Conservation (phyloP, 1,140 invertebrate genomes). For the Anoplophora glabripennis region DNA sequence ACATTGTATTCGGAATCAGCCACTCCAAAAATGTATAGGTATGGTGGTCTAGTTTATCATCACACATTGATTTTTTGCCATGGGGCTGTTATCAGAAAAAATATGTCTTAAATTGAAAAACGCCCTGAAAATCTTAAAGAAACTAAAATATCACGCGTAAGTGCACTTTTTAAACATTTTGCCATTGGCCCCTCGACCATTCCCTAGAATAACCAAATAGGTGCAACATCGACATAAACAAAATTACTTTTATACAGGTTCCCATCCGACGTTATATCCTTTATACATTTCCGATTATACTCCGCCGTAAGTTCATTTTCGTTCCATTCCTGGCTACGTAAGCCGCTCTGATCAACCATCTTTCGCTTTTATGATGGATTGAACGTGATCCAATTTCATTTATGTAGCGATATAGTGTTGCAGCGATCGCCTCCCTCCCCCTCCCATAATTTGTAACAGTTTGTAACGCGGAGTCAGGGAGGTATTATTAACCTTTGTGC, state of each 20-base stretch:
- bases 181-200: neutral
- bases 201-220: neutral
- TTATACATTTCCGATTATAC: neutral
- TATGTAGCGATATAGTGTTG: neutral
- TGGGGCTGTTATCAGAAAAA: no score
- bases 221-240: neutral
- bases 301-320: neutral
- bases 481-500: neutral
- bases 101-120: no score
- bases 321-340: no score
- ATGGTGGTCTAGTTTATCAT: no score
- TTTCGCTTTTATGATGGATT: neutral
- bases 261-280: neutral
- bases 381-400: slow-evolving; percentile 2
- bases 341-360: neutral
- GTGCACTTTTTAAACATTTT: no score
- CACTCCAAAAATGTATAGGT: no score
- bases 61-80: no score
- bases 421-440: neutral
- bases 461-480: neutral
- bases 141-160: no score
- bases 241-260: neutral
- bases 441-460: neutral
- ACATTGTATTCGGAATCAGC: no score
- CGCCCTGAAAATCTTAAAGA: no score